Evolutionary conservation across 2,888 invertebrate species (phyloP), one percentile per base, ranked within the genome.

Genomic region (Catocala nupta): DNA sequence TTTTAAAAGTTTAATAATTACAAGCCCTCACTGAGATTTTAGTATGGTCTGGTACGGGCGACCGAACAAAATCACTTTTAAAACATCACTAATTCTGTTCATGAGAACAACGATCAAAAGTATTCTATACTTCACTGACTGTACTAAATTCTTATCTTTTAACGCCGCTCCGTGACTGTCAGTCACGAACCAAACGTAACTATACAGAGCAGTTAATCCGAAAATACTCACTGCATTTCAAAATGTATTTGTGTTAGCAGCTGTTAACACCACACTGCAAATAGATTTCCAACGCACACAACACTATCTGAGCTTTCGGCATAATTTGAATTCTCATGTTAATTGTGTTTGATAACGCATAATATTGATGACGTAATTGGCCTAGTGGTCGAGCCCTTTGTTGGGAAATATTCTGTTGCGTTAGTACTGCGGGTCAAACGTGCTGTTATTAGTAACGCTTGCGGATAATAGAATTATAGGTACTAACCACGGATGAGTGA

Each of bases 231-330:
- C 0, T 58, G 5, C 34, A 33, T 58, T 63, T 52, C 52, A 61
- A 55, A 59, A 61, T 44, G 39, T 45, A 47, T 63, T 63, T 49
- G 39, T 47, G n/a, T 36, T 44, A 44, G 56, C 13, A 49, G 51
- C n/a, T n/a, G n/a, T 76, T 77, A 65, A 51, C 77, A 66, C 43
- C 49, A 33, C 49, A 64, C 36, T 77, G 70, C 71, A 58, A 77
- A 77, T 34, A 66, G 44, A 67, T 59, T 73, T 73, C 73, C 70
- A 56, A 66, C 3, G 47, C 48, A 48, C 5, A 61, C 44, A n/a
- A 39, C 6, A 39, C 36, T 39, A 39, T 34, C 54, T 52, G 47
- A 42, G 57, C 25, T 67, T 74, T 66, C 48, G 33, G 56, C 49
- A 54, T 16, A 43, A 56, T 72, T 64, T 61, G 55, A 56, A 58